phyloP scores from a whole-genome alignment of 2,113 vertebrate genomes.

The Phoxinus phoxinus region DNA sequence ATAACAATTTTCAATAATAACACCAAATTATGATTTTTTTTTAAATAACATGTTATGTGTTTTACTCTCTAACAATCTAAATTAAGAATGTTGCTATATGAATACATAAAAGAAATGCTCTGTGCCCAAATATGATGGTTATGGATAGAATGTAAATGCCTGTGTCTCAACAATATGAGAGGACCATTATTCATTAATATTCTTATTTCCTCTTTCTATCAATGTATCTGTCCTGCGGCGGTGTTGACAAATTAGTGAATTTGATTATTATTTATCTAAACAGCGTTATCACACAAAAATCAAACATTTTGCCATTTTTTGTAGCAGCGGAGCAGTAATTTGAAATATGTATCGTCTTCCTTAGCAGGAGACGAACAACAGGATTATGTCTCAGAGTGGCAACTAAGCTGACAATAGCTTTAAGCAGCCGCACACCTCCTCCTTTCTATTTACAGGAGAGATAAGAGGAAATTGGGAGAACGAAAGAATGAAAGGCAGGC shows the following conservation, averaged over 20 bases:
- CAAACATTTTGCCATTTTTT: background rate
- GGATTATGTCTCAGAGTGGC: constrained; percentile 51
- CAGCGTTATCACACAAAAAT: constrained; percentile 22
- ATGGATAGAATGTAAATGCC: background rate
- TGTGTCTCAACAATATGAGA: background rate
- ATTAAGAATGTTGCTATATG: background rate
- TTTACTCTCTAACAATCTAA: background rate
- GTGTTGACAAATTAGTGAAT: constrained; percentile 1
- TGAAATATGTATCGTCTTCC: constrained; percentile 34
- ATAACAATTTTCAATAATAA: background rate
- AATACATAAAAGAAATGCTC: background rate
- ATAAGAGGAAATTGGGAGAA: constrained; percentile 34
- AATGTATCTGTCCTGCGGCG: background rate
- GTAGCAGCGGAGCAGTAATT: constrained; percentile 15
- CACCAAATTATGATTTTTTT: background rate
- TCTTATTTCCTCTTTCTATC: background rate
- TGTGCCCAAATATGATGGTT: background rate
- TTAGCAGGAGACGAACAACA: constrained; percentile 39
- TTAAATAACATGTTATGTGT: background rate
- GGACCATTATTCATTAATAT: background rate
- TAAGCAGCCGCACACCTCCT: constrained; percentile 5
- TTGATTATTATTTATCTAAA: no score
- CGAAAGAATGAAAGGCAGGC: constrained; percentile 16
- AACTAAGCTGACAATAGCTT: constrained; percentile 42
- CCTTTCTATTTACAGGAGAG: constrained; percentile 20